Conservation (phyloP, 2,113 vertebrate genomes). For the Mastomys coucha region DNA sequence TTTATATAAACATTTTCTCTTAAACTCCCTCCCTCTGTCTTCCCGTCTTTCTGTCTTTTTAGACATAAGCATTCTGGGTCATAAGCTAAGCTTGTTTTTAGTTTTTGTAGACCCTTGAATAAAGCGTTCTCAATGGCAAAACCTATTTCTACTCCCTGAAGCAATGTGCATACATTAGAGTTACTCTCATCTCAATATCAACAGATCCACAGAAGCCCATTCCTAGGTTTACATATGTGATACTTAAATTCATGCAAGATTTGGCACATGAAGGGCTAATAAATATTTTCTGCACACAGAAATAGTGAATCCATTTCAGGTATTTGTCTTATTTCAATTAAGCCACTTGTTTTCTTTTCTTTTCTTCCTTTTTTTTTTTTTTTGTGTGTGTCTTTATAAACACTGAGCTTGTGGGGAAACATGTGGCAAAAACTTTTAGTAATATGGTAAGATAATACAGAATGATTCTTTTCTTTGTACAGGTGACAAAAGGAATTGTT, state of each 20-base stretch:
- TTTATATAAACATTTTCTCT: background rate
- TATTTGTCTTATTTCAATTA: background rate
- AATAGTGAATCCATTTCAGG: background rate
- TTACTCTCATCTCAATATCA: background rate
- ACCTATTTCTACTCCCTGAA: background rate
- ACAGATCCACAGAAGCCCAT: background rate
- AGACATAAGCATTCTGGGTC: background rate
- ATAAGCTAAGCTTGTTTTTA: background rate
- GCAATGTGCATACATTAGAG: background rate
- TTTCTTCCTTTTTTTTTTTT: too few relatives aligned
- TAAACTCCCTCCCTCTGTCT: background rate
- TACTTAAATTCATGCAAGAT: background rate
- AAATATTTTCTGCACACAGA: background rate
- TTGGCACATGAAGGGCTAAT: background rate
- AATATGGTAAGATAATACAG: background rate
- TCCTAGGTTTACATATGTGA: background rate
- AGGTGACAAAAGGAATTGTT: background rate
- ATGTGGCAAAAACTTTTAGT: background rate
- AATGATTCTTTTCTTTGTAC: background rate
- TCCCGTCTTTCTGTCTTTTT: background rate
- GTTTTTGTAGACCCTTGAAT: background rate
- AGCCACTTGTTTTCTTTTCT: background rate
- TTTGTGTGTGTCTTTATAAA: background rate
- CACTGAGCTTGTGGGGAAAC: slow-evolving; percentile 14
- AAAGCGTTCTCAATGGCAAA: background rate